These are phyloP conservation scores for Meiosimyza decipiens DNA, from an alignment of 2,888 invertebrate genomes.

Conservation along the genomic window DNA sequence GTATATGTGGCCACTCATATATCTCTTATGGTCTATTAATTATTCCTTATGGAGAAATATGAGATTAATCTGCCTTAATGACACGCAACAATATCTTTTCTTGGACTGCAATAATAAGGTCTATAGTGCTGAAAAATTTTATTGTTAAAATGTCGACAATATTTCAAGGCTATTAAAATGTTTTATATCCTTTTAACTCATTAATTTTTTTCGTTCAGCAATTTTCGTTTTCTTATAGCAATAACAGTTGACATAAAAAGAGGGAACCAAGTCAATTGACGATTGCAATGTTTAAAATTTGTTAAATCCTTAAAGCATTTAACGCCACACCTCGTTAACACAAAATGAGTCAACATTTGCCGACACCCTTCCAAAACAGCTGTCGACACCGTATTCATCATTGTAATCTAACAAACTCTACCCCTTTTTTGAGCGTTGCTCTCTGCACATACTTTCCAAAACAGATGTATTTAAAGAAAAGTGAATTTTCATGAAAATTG, in stretches of 20 bases:
- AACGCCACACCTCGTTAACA: constrained; percentile 10
- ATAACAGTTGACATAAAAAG: neutral
- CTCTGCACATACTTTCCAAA: neutral
- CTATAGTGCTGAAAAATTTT: too few species aligned
- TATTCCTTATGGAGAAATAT: too few species aligned
- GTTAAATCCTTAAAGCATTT: neutral
- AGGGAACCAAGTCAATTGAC: constrained; percentile 19
- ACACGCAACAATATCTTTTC: too few species aligned
- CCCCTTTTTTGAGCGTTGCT: constrained; percentile 1
- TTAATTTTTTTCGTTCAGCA: neutral
- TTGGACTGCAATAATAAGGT: too few species aligned
- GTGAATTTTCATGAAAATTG: neutral
- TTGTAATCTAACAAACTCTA: neutral
- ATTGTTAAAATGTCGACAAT: neutral
- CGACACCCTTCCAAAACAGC: neutral
- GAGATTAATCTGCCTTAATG: too few species aligned
- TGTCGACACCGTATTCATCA: constrained; percentile 11
- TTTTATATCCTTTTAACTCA: neutral
- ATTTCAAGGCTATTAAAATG: neutral
- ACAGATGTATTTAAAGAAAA: neutral
- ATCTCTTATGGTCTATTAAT: too few species aligned
- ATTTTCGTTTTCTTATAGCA: too few species aligned
- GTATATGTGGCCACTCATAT: too few species aligned
- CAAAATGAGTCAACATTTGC: neutral
- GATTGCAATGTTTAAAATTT: neutral